These are phyloP conservation scores for Erebia ligea DNA, from an alignment of 2,888 invertebrate genomes.

Conservation along the genomic window DNA sequence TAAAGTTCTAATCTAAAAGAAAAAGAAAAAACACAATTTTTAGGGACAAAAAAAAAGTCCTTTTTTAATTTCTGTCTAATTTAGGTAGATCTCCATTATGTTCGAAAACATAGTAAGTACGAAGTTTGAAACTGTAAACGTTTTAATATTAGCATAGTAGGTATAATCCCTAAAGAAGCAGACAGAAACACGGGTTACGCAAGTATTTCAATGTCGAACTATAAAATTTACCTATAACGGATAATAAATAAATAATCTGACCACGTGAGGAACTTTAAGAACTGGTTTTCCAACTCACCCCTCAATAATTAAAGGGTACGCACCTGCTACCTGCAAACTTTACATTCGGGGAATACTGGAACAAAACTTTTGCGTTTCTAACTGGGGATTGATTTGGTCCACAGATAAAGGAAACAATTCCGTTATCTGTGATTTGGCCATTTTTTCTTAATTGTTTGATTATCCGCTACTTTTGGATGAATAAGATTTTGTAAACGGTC, in stretches of 20 bases:
- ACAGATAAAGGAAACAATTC: too few species aligned
- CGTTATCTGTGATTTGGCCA: too few species aligned
- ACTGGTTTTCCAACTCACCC: conserved; percentile 15
- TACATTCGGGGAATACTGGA: conserved; percentile 10
- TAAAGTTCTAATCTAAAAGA: too few species aligned
- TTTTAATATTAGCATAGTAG: background rate
- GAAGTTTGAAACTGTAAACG: background rate
- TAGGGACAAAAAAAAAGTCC: too few species aligned
- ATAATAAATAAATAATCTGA: background rate
- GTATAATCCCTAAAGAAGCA: background rate
- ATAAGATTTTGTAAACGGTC: too few species aligned
- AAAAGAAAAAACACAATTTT: too few species aligned
- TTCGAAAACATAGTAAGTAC: background rate
- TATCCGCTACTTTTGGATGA: too few species aligned
- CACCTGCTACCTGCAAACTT: conserved; percentile 65
- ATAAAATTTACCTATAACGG: background rate
- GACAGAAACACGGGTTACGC: background rate
- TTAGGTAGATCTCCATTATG: too few species aligned
- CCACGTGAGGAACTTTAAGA: conserved; percentile 9
- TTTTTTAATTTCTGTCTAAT: too few species aligned
- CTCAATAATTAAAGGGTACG: conserved; percentile 40
- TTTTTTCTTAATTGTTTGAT: too few species aligned
- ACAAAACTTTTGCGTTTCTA: conserved; percentile 2
- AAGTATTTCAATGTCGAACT: conserved; percentile 12
- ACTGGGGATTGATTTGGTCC: background rate